A percentile compares a stretch with the other conserved stretches of the same genome.
Evolutionary conservation across 2,113 vertebrate species (phyloP).

Genomic region (Castor canadensis): DNA sequence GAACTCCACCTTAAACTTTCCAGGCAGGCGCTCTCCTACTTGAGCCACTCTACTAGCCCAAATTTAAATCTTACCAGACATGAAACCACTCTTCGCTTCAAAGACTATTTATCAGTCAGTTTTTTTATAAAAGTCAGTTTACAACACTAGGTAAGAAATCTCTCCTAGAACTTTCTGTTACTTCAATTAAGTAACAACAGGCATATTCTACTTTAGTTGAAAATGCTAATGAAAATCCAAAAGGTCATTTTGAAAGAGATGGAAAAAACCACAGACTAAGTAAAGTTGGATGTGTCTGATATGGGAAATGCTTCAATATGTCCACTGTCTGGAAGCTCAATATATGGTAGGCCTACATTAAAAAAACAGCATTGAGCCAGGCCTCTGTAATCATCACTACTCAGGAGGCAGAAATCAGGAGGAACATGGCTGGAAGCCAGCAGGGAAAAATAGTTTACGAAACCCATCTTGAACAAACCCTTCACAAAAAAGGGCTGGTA

Average conservation of each 20-base stretch:
- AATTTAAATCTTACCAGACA: not conserved
- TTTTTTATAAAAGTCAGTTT: slow-evolving; percentile 41
- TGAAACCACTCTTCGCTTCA: not conserved
- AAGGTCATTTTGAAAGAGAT: not conserved
- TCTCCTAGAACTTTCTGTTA: not conserved
- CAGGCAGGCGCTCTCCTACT: too few species aligned
- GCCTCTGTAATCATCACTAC: too few species aligned
- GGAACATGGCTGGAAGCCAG: too few species aligned
- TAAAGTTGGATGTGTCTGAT: not conserved
- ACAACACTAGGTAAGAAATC: not conserved
- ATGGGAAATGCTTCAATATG: not conserved
- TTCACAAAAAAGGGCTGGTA: too few species aligned
- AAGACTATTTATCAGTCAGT: not conserved
- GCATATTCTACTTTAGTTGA: not conserved
- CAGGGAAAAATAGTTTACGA: too few species aligned
- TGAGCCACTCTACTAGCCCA: too few species aligned
- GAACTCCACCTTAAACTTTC: too few species aligned
- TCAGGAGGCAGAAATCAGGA: too few species aligned
- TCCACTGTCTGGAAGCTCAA: not conserved
- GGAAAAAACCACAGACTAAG: not conserved
- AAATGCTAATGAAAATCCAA: not conserved
- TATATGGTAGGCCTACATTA: not conserved
- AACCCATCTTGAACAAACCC: too few species aligned
- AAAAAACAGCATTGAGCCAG: too few species aligned
- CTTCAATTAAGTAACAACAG: not conserved